A percentile compares a stretch with the other conserved stretches of the same genome.
These are phyloP conservation scores for Apteryx mantelli DNA, from an alignment of 2,113 vertebrate genomes.

Conservation along the genomic window DNA sequence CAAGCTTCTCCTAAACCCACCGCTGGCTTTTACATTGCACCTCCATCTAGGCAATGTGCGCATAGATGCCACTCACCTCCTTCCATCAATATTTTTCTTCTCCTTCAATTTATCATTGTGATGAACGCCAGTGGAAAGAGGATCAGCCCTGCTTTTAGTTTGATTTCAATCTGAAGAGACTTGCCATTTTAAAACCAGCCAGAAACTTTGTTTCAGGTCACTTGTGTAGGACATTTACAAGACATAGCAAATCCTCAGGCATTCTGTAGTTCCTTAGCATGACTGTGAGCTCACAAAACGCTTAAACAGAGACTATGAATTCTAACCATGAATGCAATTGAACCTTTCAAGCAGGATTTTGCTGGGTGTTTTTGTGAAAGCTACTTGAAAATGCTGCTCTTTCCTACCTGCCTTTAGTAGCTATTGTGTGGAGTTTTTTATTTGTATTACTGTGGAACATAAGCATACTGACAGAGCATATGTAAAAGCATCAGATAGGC, in stretches of 20 bases:
- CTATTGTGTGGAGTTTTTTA: background rate
- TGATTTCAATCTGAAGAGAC: background rate
- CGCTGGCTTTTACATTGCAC: rapidly evolving
- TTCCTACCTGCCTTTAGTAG: background rate
- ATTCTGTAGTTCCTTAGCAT: background rate
- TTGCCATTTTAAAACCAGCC: background rate
- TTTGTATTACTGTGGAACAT: rapidly evolving
- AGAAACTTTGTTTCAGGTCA: background rate
- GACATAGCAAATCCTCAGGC: background rate
- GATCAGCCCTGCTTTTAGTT: background rate
- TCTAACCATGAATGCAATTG: background rate
- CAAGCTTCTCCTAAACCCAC: background rate
- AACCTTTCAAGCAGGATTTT: background rate
- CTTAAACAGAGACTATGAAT: background rate
- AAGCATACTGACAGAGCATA: rapidly evolving
- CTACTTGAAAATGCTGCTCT: background rate
- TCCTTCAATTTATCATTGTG: background rate
- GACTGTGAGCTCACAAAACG: rapidly evolving
- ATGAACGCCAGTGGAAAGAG: background rate
- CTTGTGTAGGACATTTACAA: rapidly evolving
- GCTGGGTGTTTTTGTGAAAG: background rate
- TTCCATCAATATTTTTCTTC: too few species aligned
- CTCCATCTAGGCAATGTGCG: rapidly evolving
- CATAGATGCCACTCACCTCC: too few species aligned
- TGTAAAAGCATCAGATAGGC: background rate